Evolutionary conservation across 2,888 invertebrate species (phyloP), one percentile per base, ranked within the genome.

Genomic region (Oscheius sp.): DNA sequence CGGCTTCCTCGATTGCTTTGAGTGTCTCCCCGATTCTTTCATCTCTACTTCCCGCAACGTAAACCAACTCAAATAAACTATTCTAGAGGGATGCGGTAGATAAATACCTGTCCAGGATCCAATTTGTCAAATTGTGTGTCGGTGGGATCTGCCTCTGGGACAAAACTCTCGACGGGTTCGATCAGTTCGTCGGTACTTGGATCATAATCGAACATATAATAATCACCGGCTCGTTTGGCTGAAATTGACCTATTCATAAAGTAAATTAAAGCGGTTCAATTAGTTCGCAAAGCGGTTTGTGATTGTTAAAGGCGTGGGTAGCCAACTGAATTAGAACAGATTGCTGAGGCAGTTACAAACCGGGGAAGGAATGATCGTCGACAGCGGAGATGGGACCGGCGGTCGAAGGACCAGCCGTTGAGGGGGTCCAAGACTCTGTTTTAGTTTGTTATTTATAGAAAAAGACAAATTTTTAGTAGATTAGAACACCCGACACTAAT

Each of bases 191-290:
- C 86, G 23, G 75, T 75, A 61, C 81, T 81, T 16, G 89, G 86
- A 46, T 89, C 92, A 83, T 96, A 96, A 88, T 97, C 96, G 91
- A 99, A 99, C 95, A 99, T 96, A 91, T 96, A 98, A 91, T 99
- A 98, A 90, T 99, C 99, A 21, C 98, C 99, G 75, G 96, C 96
- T 68, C 97, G 93, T 74, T 98, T 93, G 68, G 98, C 99, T 99
- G 91, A 68, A 89, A 90, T 75, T 2, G 3, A 16, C 16, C 12
- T 49, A 46, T 25, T 46, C 27, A 43, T 27, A 9, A n/a, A 25
- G 7, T 23, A 63, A 21, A 45, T 16, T 9, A 35, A 21, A 16
- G 2, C n/a, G 12, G 6, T 27, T n/a, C 12, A 7, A 25, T 66
- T 66, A 66, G 35, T 66, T 55, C 25, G 49, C 49, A 13, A 49